Evolutionary conservation across 1,140 invertebrate genomes (phyloP).

Genomic region (Zaprionus vittiger): DNA sequence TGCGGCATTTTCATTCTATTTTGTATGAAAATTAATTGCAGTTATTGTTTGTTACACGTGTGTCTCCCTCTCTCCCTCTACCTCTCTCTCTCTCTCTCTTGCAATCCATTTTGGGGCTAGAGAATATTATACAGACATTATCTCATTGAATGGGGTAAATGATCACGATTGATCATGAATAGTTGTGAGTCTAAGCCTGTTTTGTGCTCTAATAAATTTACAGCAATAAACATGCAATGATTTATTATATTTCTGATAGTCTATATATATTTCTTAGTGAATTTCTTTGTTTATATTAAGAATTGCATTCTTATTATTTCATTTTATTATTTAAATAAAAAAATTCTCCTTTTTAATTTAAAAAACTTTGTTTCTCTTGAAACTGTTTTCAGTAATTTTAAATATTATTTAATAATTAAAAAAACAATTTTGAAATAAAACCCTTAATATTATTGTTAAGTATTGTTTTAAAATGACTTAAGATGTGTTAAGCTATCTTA

Average conservation of each 20-base stretch:
- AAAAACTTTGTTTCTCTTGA: too few relatives aligned
- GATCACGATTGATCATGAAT: not conserved
- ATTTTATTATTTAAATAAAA: too few relatives aligned
- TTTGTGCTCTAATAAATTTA: slow-evolving; percentile 3
- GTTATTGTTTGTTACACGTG: slow-evolving; percentile 39
- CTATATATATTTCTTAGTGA: not conserved
- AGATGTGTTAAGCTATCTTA: not conserved
- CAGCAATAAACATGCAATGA: not conserved
- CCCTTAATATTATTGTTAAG: fast-evolving
- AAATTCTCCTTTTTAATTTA: too few relatives aligned
- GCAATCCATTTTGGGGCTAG: not conserved
- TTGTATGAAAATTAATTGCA: slow-evolving; percentile 72
- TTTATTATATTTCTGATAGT: not conserved
- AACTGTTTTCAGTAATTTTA: too few relatives aligned
- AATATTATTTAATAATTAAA: too few relatives aligned
- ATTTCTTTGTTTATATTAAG: not conserved
- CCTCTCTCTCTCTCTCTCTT: not conserved
- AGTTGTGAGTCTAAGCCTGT: not conserved
- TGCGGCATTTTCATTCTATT: slow-evolving; percentile 53
- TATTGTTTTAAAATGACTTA: not conserved
- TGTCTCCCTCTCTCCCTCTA: not conserved
- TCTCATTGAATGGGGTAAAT: not conserved
- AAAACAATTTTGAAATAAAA: too few relatives aligned
- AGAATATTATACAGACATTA: not conserved
- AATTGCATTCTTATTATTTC: not conserved